Conservation (phyloP, 2,797 vertebrate genomes). For the Sebastes kiyomatsui region DNA sequence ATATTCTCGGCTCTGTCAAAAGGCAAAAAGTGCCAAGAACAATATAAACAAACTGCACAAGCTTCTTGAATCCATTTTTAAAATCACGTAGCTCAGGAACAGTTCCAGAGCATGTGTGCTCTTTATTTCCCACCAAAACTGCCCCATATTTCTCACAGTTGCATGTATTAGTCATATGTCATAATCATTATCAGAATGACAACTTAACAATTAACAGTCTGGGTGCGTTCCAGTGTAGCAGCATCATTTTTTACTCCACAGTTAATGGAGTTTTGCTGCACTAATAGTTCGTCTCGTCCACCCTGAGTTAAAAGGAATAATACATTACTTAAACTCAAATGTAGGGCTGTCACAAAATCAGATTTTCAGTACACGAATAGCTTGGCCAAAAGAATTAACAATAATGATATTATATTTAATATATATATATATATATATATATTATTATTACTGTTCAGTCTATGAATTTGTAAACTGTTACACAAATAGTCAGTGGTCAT, state of each 20-base stretch:
- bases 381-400: too few species aligned
- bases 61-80: slow-evolving; percentile 36
- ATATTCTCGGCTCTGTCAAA: slow-evolving; percentile 40
- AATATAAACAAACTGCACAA: slow-evolving; percentile 39
- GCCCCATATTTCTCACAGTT: background rate
- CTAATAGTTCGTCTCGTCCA: background rate
- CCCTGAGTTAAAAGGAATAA: background rate
- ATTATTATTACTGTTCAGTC: too few species aligned
- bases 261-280: background rate
- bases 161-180: background rate
- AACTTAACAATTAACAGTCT: too few species aligned
- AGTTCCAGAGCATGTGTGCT: background rate
- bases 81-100: slow-evolving; percentile 15
- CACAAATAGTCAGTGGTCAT: too few species aligned
- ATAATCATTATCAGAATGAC: background rate
- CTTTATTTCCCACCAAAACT: background rate
- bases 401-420: too few species aligned
- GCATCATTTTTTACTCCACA: background rate
- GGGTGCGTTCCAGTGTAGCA: background rate
- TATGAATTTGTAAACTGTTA: too few species aligned
- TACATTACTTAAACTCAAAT: background rate
- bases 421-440: too few species aligned
- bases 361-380: too few species aligned
- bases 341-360: too few species aligned
- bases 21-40: slow-evolving; percentile 35